These are phyloP conservation scores for Periophthalmodon schlosseri DNA, from an alignment of 2,113 vertebrate genomes.

Conservation along the genomic window DNA sequence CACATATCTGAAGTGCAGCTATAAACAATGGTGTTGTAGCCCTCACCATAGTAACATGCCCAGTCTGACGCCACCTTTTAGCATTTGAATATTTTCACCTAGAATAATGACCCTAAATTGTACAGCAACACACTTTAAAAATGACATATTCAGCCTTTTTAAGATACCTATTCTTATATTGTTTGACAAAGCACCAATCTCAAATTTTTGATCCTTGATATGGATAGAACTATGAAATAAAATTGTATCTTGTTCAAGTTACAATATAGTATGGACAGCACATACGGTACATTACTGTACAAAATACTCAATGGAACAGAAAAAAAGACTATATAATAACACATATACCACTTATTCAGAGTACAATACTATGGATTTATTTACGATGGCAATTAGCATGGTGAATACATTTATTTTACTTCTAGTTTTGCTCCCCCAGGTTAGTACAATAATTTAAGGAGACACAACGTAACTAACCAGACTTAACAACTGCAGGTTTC, in stretches of 20 bases:
- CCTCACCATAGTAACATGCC: conserved; percentile 48
- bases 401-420: background rate
- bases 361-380: background rate
- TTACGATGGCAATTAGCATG: background rate
- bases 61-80: conserved; percentile 34
- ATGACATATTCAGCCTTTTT: background rate
- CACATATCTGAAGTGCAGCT: conserved; percentile 23
- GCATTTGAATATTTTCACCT: conserved; percentile 57
- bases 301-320: no score
- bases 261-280: background rate
- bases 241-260: background rate
- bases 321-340: background rate
- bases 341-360: background rate
- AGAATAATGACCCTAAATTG: conserved; percentile 48
- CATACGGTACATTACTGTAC: background rate
- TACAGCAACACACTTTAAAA: background rate
- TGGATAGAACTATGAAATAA: background rate
- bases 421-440: background rate
- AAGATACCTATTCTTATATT: background rate
- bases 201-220: background rate
- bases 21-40: conserved; percentile 23
- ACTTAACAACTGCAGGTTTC: background rate
- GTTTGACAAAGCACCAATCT: background rate
- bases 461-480: background rate
- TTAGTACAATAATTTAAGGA: background rate